Percentiles rank a stretch among this genome's conserved stretches.
These are phyloP conservation scores for Etheostoma nigrum DNA, from an alignment of 2,797 vertebrate genomes.

Conservation along the genomic window DNA sequence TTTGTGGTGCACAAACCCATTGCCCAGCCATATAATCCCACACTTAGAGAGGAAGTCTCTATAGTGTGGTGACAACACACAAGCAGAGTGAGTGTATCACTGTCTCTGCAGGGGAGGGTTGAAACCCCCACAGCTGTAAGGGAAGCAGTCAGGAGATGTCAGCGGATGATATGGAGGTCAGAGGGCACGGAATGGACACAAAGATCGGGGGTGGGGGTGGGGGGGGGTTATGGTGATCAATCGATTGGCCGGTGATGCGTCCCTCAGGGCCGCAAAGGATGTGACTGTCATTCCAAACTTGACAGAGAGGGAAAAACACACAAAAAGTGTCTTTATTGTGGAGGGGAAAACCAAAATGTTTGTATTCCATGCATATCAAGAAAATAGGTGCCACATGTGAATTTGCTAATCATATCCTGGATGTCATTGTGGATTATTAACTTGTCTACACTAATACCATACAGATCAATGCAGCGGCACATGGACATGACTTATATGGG, in stretches of 20 bases:
- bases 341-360: conserved; percentile 9
- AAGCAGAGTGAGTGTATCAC: conserved; percentile 42
- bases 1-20: conserved; percentile 30
- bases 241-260: conserved; percentile 42
- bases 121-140: conserved; percentile 33
- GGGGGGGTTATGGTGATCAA: conserved; percentile 55
- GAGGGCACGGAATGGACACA: conserved; percentile 52
- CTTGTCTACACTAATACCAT: conserved; percentile 17
- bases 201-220: conserved; percentile 50
- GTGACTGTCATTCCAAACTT: conserved; percentile 58
- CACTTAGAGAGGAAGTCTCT: conserved; percentile 6
- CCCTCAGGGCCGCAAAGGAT: conserved; percentile 56
- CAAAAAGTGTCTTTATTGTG: conserved; percentile 33
- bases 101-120: conserved; percentile 43
- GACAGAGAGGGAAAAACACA: conserved; percentile 43
- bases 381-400: conserved; percentile 53
- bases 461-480: conserved; percentile 18
- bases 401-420: conserved; percentile 6
- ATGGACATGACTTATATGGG: conserved; percentile 20
- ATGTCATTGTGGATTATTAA: conserved; percentile 34
- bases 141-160: conserved; percentile 63
- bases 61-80: conserved; percentile 61
- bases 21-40: conserved; percentile 16
- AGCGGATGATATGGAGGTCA: conserved; percentile 66
- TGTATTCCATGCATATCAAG: conserved; percentile 20